A percentile compares a stretch with the other conserved stretches of the same genome.
Evolutionary conservation across 2,113 vertebrate genomes (phyloP).

Genomic region (Colius striatus): DNA sequence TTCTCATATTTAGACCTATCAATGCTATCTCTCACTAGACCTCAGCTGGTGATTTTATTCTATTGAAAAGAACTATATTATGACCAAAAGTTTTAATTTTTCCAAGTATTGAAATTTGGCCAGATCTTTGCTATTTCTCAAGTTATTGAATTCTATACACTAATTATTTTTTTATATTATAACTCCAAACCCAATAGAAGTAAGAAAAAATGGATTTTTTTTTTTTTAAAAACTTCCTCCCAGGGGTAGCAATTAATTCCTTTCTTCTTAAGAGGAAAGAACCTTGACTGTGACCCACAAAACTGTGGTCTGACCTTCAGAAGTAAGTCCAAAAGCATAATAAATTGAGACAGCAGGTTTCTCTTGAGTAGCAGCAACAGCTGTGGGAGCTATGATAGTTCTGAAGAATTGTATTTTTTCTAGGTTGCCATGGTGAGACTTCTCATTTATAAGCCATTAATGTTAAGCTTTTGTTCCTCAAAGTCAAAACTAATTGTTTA

Average conservation of each 20-base stretch:
- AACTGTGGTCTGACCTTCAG: constrained; percentile 33
- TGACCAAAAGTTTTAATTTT: background rate
- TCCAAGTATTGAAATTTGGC: background rate
- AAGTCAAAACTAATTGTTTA: constrained; percentile 49
- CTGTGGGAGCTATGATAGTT: background rate
- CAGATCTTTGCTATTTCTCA: background rate
- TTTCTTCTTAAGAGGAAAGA: constrained; percentile 24
- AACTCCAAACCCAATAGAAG: background rate
- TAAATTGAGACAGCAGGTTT: constrained; percentile 36
- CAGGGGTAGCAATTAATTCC: constrained; percentile 19
- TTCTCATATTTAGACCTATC: background rate
- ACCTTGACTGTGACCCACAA: constrained; percentile 31
- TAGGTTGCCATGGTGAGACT: constrained; percentile 58
- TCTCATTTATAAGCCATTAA: constrained; percentile 37
- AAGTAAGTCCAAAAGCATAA: constrained; percentile 41
- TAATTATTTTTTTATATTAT: constrained; percentile 23
- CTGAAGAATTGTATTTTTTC: constrained; percentile 13
- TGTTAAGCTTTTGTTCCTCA: background rate
- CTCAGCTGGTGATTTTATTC: background rate
- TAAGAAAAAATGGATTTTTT: background rate
- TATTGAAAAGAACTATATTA: background rate
- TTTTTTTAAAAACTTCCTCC: background rate
- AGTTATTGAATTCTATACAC: background rate
- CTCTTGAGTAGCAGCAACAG: background rate
- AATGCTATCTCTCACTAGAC: background rate